These are phyloP conservation scores for Bruchidius siliquastri DNA, from an alignment of 2,888 invertebrate species.

Conservation along the genomic window DNA sequence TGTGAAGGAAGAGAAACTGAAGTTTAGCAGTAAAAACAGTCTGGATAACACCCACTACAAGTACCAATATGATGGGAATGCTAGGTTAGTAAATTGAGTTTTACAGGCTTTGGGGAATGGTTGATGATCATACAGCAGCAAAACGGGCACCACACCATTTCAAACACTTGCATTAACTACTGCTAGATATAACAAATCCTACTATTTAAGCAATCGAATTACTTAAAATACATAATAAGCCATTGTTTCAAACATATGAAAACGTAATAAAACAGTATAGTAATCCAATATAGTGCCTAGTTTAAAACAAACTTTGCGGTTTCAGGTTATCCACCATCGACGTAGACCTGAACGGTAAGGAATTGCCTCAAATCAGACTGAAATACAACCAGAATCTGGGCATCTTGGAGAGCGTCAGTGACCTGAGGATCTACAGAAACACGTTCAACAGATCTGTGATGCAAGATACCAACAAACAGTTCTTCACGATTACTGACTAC, in stretches of 20 bases:
- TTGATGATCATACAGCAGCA: no score
- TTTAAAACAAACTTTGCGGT: no score
- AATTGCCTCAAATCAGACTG: constrained; percentile 73
- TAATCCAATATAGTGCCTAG: no score
- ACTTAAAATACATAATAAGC: no score
- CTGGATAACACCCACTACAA: constrained; percentile 83
- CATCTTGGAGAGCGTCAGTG: constrained; percentile 79
- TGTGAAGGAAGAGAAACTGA: constrained; percentile 79
- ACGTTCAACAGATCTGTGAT: constrained; percentile 85
- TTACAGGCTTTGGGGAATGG: no score
- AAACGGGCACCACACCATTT: no score
- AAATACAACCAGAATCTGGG: constrained; percentile 89
- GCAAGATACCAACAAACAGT: constrained; percentile 86
- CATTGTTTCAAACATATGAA: no score
- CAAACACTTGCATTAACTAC: no score
- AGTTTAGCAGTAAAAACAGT: constrained; percentile 80
- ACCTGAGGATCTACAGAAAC: constrained; percentile 78
- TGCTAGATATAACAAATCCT: no score
- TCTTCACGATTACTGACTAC: constrained; percentile 84
- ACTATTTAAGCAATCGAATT: no score
- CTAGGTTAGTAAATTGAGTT: constrained; percentile 56
- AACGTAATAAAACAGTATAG: no score
- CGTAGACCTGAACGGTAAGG: constrained; percentile 83
- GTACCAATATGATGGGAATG: constrained; percentile 91
- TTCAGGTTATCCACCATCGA: constrained; percentile 70